Conservation (phyloP, 2,113 vertebrate genomes). For the Tapirus terrestris region DNA sequence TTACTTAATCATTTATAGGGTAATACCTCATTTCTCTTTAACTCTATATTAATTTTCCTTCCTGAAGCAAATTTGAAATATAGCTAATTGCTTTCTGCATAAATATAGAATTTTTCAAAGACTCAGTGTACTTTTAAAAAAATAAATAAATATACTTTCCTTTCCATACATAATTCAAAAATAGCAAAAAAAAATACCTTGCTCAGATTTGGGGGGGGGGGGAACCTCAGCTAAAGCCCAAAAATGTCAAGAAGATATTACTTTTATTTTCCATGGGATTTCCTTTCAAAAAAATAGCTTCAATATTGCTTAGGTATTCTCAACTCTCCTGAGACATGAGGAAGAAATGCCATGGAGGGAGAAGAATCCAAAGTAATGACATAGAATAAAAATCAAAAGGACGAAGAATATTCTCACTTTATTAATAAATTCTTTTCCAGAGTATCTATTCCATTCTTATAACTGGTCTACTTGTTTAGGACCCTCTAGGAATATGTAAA, state of each 20-base stretch:
- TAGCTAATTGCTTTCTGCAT: not conserved
- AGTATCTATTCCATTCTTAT: not conserved
- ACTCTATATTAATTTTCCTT: constrained; percentile 48
- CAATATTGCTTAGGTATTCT: not conserved
- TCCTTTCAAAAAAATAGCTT: constrained; percentile 37
- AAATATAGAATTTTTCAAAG: not conserved
- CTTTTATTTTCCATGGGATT: constrained; percentile 9
- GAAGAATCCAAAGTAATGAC: not conserved
- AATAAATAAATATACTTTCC: not conserved
- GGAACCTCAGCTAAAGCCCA: not conserved
- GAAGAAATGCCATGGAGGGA: not conserved
- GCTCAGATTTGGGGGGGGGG: not conserved
- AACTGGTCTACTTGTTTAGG: not conserved
- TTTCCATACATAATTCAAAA: constrained; percentile 24
- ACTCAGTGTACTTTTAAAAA: not conserved
- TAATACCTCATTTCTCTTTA: constrained; percentile 31
- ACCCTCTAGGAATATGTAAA: not conserved
- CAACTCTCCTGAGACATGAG: not conserved
- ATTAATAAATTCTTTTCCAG: not conserved
- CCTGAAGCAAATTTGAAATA: constrained; percentile 32
- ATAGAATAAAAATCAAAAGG: constrained; percentile 1
- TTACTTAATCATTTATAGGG: not conserved
- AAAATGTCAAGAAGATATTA: constrained; percentile 43
- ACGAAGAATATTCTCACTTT: not conserved
- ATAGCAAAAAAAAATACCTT: constrained; percentile 2